A percentile compares a stretch with the other conserved stretches of the same genome.
Evolutionary conservation across 2,113 vertebrate genomes (phyloP).

Genomic region (Orthonyx spaldingii): DNA sequence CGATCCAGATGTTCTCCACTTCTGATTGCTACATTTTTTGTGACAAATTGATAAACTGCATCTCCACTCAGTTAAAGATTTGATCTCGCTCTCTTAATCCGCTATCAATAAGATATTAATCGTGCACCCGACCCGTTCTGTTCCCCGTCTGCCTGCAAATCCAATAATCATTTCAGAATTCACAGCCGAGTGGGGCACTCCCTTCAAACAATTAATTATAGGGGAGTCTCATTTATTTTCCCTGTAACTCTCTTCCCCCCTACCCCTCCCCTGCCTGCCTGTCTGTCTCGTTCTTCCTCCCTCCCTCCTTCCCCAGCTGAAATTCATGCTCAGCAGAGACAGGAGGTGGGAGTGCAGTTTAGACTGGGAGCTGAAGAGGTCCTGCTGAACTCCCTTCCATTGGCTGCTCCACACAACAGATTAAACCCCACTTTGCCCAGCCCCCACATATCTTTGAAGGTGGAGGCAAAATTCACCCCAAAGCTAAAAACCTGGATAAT

Average conservation of each 20-base stretch:
- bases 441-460: not conserved
- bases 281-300: not conserved
- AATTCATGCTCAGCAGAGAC: not conserved
- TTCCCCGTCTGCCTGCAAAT: conserved; percentile 71
- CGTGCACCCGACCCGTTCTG: conserved; percentile 59
- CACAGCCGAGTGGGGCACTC: conserved; percentile 70
- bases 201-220: conserved; percentile 73
- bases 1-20: conserved; percentile 59
- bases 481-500: not conserved
- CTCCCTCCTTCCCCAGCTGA: not conserved
- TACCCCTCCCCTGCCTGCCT: not conserved
- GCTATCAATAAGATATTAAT: conserved; percentile 79
- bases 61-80: conserved; percentile 76
- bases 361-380: not conserved
- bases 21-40: conserved; percentile 72
- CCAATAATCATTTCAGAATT: conserved; percentile 77
- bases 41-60: conserved; percentile 80
- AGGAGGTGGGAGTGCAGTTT: not conserved
- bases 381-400: not conserved
- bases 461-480: not conserved
- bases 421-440: not conserved
- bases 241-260: not conserved
- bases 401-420: not conserved
- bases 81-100: conserved; percentile 75
- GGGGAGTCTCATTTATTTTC: conserved; percentile 70